Conservation (phyloP, 2,113 vertebrate genomes). For the Corvus moneduloides region DNA sequence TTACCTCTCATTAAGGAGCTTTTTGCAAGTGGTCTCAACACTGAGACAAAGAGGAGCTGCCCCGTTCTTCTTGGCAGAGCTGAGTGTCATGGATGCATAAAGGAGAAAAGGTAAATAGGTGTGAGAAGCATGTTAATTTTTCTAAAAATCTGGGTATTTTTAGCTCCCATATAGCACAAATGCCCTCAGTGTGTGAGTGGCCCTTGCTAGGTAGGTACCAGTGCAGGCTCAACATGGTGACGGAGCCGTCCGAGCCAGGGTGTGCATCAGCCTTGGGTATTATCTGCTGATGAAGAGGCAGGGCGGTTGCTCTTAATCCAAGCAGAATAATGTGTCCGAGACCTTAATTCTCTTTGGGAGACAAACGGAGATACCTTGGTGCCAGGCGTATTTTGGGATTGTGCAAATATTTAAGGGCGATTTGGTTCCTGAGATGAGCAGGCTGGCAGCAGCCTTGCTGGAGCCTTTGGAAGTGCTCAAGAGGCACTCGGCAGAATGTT, state of each 20-base stretch:
- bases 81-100: accelerated
- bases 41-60: neutral
- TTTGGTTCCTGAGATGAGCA: neutral
- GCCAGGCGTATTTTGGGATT: neutral
- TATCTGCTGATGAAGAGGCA: neutral
- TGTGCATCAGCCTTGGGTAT: neutral
- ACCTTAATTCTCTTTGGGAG: neutral
- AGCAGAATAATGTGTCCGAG: neutral
- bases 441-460: neutral
- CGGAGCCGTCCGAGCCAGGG: neutral
- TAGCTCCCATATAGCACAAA: neutral
- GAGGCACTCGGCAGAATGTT: neutral
- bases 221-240: neutral
- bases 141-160: neutral
- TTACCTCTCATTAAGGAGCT: neutral
- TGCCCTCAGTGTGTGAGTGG: neutral
- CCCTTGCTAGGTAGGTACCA: accelerated
- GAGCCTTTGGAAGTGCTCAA: neutral
- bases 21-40: neutral
- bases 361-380: neutral
- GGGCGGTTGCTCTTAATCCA: neutral
- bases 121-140: neutral
- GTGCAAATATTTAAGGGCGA: neutral
- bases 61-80: neutral
- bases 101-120: neutral